Base-by-base conservation (phyloP, 37 sponge, comb jelly and placozoan genomes). In the Geodia barretti region DNA sequence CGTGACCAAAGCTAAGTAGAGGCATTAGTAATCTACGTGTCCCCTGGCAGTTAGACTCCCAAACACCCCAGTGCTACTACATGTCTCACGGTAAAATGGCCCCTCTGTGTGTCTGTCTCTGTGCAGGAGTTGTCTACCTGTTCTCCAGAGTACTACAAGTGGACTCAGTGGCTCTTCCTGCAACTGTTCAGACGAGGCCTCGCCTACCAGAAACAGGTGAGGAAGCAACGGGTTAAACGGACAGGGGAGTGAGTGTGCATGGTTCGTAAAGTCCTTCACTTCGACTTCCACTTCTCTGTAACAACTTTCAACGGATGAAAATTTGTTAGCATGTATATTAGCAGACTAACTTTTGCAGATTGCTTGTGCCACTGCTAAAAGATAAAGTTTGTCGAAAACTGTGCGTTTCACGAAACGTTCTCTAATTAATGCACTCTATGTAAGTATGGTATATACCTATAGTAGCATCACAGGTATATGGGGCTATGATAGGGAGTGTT, bases 91-190 rank as follows among this genome's bases (percentile, higher is more conserved):
- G n/a, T n/a, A n/a, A n/a, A n/a, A n/a, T n/a, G n/a, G n/a, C n/a
- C n/a, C n/a, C n/a, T n/a, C n/a, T n/a, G n/a, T n/a, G n/a, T n/a
- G n/a, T n/a, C n/a, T n/a, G n/a, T 47, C 54, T 47, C 14, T 35
- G 25, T 54, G 0, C 54, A 93, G 94, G 93, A 95, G 73, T 62
- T 95, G 73, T 69, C 78, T 11, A 95, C 95, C 11, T 89, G 93
- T 62, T 71, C 75, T 17, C 93, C 89, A 4, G 84, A 86, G 41
- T 92, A 95, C 87, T 95, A 95, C 81, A 77, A 78, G 28, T 95
- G 95, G 95, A 92, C 93, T 0, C 95, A 95, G 75, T 95, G 95
- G 95, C 80, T 95, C 59, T 95, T 95, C 74, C 79, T 91, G 39
- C 86, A 92, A 69, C 87, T 95, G 34, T 88, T 86, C 76, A 69